Conservation (phyloP, 2,888 invertebrate species). For the Agrotis segetum region DNA sequence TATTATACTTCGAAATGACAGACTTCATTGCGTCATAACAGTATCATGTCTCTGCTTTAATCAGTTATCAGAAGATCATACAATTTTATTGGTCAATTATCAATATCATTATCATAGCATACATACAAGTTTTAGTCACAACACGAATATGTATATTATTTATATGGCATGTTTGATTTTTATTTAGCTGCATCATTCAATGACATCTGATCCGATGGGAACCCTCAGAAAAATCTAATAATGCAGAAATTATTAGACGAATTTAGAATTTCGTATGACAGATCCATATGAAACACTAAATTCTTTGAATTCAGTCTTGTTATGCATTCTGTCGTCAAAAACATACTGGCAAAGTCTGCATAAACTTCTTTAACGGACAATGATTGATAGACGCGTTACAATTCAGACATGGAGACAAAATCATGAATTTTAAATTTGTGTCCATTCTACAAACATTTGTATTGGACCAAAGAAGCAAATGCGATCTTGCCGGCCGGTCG, state of each 20-base stretch:
- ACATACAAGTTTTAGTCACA: neutral
- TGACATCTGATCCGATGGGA: neutral
- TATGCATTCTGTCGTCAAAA: slow-evolving; percentile 15
- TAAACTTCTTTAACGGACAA: slow-evolving; percentile 16
- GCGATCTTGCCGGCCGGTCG: neutral
- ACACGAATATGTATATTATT: no score
- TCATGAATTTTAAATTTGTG: slow-evolving; percentile 20
- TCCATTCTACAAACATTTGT: slow-evolving; percentile 12
- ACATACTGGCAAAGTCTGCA: slow-evolving; percentile 2
- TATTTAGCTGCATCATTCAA: neutral
- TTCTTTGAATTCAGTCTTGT: slow-evolving; percentile 1
- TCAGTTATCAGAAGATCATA: slow-evolving; percentile 1
- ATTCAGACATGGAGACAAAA: slow-evolving; percentile 9
- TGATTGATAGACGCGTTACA: slow-evolving; percentile 14
- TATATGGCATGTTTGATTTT: no score
- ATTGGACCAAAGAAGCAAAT: slow-evolving; percentile 5
- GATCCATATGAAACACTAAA: neutral
- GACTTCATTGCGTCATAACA: neutral
- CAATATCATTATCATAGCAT: slow-evolving; percentile 1
- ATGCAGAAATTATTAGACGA: neutral
- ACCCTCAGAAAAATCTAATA: neutral
- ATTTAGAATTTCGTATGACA: slow-evolving; percentile 23
- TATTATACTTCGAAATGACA: neutral
- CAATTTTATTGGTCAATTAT: neutral
- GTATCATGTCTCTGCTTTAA: neutral